A percentile compares a stretch with the other conserved stretches of the same genome.
These are phyloP conservation scores for Saccostrea cuccullata DNA, from an alignment of 1,140 invertebrate species.

Conservation along the genomic window DNA sequence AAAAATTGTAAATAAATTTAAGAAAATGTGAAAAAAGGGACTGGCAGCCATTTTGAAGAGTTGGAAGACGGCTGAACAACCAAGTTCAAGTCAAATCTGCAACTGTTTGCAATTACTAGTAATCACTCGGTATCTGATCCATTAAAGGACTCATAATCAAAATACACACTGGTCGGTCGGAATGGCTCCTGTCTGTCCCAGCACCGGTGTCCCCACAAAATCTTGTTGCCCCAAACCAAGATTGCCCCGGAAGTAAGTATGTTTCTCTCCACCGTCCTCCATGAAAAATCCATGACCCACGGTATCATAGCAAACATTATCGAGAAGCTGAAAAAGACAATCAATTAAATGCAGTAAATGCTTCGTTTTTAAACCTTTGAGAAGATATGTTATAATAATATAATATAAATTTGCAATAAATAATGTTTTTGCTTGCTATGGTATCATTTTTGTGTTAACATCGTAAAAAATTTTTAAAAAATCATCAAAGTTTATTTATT, in stretches of 20 bases:
- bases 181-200: neutral
- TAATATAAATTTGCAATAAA: no score
- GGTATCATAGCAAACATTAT: conserved; percentile 67
- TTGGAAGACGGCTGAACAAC: no score
- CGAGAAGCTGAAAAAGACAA: conserved; percentile 55
- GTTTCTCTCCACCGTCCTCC: conserved; percentile 72
- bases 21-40: no score
- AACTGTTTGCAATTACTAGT: no score
- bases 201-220: neutral
- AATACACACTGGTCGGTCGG: conserved; percentile 39
- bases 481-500: neutral
- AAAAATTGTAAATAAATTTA: no score
- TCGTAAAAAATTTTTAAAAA: neutral
- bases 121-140: no score
- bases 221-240: conserved; percentile 58
- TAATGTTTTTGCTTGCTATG: neutral
- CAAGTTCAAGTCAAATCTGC: no score
- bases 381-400: no score
- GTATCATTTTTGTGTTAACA: neutral
- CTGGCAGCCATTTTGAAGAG: no score
- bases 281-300: conserved; percentile 73
- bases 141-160: no score
- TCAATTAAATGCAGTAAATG: neutral
- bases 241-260: conserved; percentile 66
- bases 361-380: no score